These are phyloP conservation scores for Lampris incognitus DNA, from an alignment of 2,113 vertebrate species.

Conservation along the genomic window DNA sequence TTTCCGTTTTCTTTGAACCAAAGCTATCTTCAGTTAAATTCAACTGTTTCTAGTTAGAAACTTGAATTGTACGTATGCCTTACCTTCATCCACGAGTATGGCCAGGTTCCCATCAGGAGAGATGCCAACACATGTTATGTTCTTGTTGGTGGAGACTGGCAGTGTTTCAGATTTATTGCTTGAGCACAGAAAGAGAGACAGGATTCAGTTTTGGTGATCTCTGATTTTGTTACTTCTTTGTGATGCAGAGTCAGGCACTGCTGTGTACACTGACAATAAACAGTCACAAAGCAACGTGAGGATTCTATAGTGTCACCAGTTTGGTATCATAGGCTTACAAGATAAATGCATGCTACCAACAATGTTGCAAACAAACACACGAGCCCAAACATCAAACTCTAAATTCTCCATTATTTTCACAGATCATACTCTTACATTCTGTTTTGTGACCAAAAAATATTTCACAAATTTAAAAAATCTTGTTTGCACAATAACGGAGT, in stretches of 20 bases:
- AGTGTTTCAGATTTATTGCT: slow-evolving; percentile 95
- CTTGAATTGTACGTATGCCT: not conserved
- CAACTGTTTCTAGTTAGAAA: not conserved
- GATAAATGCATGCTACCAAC: not conserved
- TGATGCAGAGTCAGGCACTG: not conserved
- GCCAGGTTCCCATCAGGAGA: slow-evolving; percentile 91
- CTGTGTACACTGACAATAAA: not conserved
- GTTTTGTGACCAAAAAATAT: no score
- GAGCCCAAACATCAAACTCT: not conserved
- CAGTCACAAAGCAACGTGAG: not conserved
- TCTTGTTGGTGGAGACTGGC: slow-evolving; percentile 88
- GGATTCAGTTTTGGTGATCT: no score
- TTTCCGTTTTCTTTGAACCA: not conserved
- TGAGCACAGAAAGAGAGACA: not conserved
- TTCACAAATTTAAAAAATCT: no score
- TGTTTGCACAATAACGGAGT: no score
- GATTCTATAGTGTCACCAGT: not conserved
- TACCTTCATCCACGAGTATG: slow-evolving; percentile 94
- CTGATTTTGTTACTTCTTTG: not conserved
- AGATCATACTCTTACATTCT: not conserved
- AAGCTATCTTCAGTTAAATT: not conserved
- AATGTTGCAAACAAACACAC: not conserved
- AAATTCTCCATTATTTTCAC: not conserved
- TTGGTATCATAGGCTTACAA: not conserved
- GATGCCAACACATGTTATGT: slow-evolving; percentile 90